Evolutionary conservation across 2,888 invertebrate species (phyloP), one percentile per base, ranked within the genome.

Genomic region (Parascotia fuliginaria): DNA sequence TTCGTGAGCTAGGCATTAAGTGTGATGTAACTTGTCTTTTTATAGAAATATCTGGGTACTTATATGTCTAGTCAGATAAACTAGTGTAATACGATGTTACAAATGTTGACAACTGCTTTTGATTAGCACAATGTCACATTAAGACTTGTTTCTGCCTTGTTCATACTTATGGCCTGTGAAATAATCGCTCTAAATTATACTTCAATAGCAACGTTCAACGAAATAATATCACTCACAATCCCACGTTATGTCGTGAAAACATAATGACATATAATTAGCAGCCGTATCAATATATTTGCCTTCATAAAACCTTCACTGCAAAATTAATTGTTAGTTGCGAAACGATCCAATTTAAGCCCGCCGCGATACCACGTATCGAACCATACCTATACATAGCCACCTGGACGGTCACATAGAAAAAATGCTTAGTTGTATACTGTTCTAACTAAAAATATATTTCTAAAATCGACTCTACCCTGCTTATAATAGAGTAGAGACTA

Each of bases 391-490:
- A 92, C 91, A 91, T 91, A 91, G 90, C 87, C 90, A 91, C 85
- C 90, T 90, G 89, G 90, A 87, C 84, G 85, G 87, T 89, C 90
- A 90, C 91, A 91, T 91, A 91, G 89, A 90, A 87, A 89, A 83
- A 77, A 69, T 53, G 40, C 55, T 75, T 70, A 81, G 52, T 61
- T 66, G 64, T 63, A 82, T 75, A 89, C 74, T 61, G 83, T 77
- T 65, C 56, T 72, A 81, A 66, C 58, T 47, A 45, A 50, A 41
- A 28, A 48, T 14, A 55, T 27, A 29, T 48, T 43, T 37, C 60
- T 49, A 87, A 83, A 75, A 56, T 43, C 58, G 64, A 81, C 89
- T 78, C 72, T 89, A 87, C 46, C 0, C 0, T 38, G 38, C 5
- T n/a, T 3, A 1, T 9, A 57, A 65, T 71, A 90, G 73, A 78